Evolutionary conservation across 2,797 vertebrate genomes (phyloP), one percentile per base, ranked within the genome.

Genomic region (Melopsittacus undulatus): DNA sequence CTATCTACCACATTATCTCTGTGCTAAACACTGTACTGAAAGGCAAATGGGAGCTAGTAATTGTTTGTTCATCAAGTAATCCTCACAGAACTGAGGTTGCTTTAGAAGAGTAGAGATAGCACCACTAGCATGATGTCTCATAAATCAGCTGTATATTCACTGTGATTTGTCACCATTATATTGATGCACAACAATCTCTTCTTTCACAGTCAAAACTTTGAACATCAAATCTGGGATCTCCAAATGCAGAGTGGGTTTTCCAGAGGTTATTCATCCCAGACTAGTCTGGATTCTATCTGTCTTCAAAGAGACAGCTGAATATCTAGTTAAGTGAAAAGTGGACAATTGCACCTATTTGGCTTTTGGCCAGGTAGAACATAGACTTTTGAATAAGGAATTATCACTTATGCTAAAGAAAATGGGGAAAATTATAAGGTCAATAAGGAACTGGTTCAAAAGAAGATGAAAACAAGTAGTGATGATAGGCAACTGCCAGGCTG

Each of bases 131-230:
- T 5, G 2, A 20, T 40, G 16, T 43, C 32, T 79, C 56, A 15
- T 63, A 49, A 69, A 61, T 62, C 68, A 61, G 29, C 22, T 45
- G 7, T 36, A 36, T 12, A 23, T 51, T 22, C 10, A 2, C 19
- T 67, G 69, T 40, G 17, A 27, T 72, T 72, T 81, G n/a, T 51
- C 42, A 57, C 23, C 51, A 32, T 45, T 22, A 45, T 51, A 45
- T 51, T 77, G 0, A 51, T 1, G 2, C 11, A 36, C 0, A 2
- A 19, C 20, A 57, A 32, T 46, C 26, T 45, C 29, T 64, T 64
- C 43, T 57, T 62, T 52, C 61, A 54, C 21, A 23, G 19, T 36
- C 26, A 46, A 43, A 67, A 77, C 45, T 51, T 30, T 51, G 48
- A 67, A 34, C 24, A 26, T 51, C 72, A 82, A 19, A 64, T 38